These are phyloP conservation scores for Nezara viridula DNA, from an alignment of 2,888 invertebrate species.

Conservation along the genomic window DNA sequence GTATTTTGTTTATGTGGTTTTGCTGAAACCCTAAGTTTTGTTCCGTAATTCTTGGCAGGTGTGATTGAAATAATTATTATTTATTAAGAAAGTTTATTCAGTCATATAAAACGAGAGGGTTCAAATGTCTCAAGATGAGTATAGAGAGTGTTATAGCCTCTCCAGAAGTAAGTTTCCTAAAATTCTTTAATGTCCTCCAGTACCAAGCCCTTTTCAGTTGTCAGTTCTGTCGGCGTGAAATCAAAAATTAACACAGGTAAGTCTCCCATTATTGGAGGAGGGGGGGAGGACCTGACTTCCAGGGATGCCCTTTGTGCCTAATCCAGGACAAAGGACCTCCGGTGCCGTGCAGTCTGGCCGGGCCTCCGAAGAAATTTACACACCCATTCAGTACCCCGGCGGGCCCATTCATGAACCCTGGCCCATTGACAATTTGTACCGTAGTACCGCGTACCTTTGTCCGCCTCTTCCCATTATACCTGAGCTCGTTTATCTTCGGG, in stretches of 20 bases:
- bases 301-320: not conserved
- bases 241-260: constrained; percentile 38
- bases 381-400: not conserved
- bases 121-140: not conserved
- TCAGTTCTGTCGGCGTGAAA: constrained; percentile 25
- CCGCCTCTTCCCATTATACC: constrained; percentile 1
- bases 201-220: not conserved
- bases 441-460: constrained; percentile 19
- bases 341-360: constrained; percentile 34
- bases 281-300: not conserved
- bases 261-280: not conserved
- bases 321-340: not conserved
- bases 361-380: constrained; percentile 2
- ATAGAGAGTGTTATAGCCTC: not conserved
- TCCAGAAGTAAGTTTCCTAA: not conserved
- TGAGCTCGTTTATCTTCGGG: constrained; percentile 15
- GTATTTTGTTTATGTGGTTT: too few species aligned
- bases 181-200: not conserved
- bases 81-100: too few species aligned
- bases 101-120: too few species aligned
- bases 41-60: too few species aligned
- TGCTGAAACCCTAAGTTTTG: too few species aligned
- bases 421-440: constrained; percentile 45
- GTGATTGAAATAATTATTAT: too few species aligned
- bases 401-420: not conserved